Conservation (phyloP, 2,888 invertebrate genomes). For the Molanna angustata region DNA sequence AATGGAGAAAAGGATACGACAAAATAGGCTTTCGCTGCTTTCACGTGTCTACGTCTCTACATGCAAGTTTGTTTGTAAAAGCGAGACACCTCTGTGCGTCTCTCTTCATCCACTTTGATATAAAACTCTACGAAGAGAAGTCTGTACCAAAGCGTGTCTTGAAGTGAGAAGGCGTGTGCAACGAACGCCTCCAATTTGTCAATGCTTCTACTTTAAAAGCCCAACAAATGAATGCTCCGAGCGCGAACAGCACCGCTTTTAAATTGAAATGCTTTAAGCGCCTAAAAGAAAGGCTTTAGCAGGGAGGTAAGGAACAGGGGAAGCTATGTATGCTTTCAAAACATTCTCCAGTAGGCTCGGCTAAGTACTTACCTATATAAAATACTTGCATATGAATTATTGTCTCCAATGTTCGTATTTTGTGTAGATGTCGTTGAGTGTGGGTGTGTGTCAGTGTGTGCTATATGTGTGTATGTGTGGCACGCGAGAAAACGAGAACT, state of each 20-base stretch:
- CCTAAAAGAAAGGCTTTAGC: slow-evolving; percentile 26
- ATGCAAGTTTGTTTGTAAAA: slow-evolving; percentile 1
- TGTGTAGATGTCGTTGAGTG: too few species aligned
- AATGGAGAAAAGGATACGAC: slow-evolving; percentile 13
- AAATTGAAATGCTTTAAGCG: slow-evolving; percentile 31
- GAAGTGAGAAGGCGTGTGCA: slow-evolving; percentile 15
- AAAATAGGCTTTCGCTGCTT: slow-evolving; percentile 9
- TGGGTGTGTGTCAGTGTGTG: too few species aligned
- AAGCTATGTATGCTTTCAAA: too few species aligned
- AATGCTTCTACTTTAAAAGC: slow-evolving; percentile 51
- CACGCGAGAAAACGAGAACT: slow-evolving; percentile 6
- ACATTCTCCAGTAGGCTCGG: too few species aligned
- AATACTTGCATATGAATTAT: too few species aligned
- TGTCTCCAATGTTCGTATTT: too few species aligned
- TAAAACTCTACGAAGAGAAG: slow-evolving; percentile 27
- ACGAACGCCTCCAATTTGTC: slow-evolving; percentile 45
- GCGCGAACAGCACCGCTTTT: slow-evolving; percentile 40
- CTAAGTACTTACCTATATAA: too few species aligned
- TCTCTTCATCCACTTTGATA: slow-evolving; percentile 23
- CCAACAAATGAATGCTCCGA: slow-evolving; percentile 59
- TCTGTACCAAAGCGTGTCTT: slow-evolving; percentile 27
- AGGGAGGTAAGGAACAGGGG: too few species aligned
- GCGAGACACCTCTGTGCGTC: slow-evolving; percentile 5
- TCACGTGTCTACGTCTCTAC: too few species aligned
- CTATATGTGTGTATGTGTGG: neutral